phyloP scores from a whole-genome alignment of 2,888 invertebrate genomes.

The Caenorhabditis panamensis region DNA sequence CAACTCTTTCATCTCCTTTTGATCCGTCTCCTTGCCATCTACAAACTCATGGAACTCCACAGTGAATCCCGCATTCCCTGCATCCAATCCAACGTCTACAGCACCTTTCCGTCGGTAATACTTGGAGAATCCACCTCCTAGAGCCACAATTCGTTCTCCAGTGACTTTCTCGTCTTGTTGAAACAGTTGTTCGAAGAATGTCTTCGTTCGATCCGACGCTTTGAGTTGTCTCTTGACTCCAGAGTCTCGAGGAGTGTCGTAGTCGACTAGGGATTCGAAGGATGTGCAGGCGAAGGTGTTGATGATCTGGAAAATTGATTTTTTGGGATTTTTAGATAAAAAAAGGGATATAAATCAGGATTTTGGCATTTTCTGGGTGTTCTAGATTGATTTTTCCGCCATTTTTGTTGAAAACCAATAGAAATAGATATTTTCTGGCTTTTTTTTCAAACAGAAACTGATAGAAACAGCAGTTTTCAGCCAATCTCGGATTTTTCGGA shows the following conservation, averaged over 20 bases:
- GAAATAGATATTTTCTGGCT: no score
- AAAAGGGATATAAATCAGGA: no score
- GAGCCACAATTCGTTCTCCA: constrained; percentile 55
- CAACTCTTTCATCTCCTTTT: constrained; percentile 61
- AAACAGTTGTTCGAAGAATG: constrained; percentile 64
- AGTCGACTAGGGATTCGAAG: constrained; percentile 69
- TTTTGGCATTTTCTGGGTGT: no score
- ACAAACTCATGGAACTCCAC: constrained; percentile 69
- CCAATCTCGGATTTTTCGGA: no score
- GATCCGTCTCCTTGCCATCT: constrained; percentile 56
- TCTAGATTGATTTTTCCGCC: no score
- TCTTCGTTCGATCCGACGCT: constrained; percentile 66
- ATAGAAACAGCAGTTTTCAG: no score
- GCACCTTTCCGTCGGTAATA: constrained; percentile 67
- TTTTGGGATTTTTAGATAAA: neutral
- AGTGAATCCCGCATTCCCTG: constrained; percentile 47
- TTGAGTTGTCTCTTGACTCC: constrained; percentile 67
- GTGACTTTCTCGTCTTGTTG: constrained; percentile 50
- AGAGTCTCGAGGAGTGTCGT: constrained; percentile 67
- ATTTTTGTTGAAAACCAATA: no score
- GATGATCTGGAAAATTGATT: constrained; percentile 29
- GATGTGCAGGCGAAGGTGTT: constrained; percentile 61
- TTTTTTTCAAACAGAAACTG: no score
- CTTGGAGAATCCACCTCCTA: constrained; percentile 69
- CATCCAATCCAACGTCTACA: constrained; percentile 61